Evolutionary conservation across 2,888 invertebrate species (phyloP).

Genomic region (Cordilura impudica): DNA sequence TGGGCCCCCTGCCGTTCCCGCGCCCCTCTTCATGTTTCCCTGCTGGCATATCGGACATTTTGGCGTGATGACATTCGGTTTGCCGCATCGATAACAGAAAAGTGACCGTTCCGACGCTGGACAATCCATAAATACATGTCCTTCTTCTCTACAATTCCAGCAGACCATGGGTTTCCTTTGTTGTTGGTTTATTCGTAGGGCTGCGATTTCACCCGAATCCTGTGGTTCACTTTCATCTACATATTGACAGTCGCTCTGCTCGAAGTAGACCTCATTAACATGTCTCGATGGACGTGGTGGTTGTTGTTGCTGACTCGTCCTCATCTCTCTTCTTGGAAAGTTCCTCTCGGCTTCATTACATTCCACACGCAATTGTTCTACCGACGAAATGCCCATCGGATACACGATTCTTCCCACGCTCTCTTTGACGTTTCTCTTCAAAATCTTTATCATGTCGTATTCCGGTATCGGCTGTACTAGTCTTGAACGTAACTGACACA

Average conservation of each 20-base stretch:
- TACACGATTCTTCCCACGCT: slow-evolving; percentile 7
- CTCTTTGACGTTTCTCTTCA: slow-evolving; percentile 8
- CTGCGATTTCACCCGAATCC: too few relatives aligned
- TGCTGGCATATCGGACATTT: slow-evolving; percentile 3
- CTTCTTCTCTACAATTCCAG: background rate
- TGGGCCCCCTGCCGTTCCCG: slow-evolving; percentile 4
- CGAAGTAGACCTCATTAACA: background rate
- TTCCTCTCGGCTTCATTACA: slow-evolving; percentile 16
- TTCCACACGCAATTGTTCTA: slow-evolving; percentile 10
- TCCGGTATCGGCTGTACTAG: too few relatives aligned
- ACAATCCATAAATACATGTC: slow-evolving; percentile 10
- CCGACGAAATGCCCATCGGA: background rate
- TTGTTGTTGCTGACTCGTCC: too few relatives aligned
- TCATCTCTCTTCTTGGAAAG: background rate
- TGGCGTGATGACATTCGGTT: background rate
- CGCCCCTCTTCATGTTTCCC: slow-evolving; percentile 23
- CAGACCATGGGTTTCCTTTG: too few relatives aligned
- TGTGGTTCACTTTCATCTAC: background rate
- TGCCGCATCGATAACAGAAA: slow-evolving; percentile 22
- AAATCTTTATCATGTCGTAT: slow-evolving; percentile 15
- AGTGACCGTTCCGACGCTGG: background rate
- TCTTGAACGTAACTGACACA: background rate
- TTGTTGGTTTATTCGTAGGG: too few relatives aligned
- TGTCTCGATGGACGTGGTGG: background rate
- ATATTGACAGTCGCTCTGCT: too few relatives aligned